A percentile compares a stretch with the other conserved stretches of the same genome.
phyloP scores from a whole-genome alignment of 64 coral and sea anemone genomes.

The Catalaphyllia jardinei region DNA sequence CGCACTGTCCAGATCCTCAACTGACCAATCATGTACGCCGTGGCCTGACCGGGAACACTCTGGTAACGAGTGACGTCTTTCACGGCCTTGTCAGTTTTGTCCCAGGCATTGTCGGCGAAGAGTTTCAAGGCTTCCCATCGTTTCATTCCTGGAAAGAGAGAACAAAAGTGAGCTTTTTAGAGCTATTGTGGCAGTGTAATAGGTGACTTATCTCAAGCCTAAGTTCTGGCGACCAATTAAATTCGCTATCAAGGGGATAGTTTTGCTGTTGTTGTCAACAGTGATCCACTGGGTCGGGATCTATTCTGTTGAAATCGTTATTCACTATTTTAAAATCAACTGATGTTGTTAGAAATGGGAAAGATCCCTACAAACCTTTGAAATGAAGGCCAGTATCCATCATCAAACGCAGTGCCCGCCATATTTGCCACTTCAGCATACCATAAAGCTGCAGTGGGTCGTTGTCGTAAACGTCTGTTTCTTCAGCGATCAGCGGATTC shows the following conservation, averaged over 20 bases:
- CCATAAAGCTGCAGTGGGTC: conserved; percentile 86
- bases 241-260: too few relatives aligned
- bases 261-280: too few relatives aligned
- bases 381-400: conserved; percentile 95
- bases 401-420: conserved; percentile 90
- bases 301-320: too few relatives aligned
- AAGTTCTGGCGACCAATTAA: too few relatives aligned
- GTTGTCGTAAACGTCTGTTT: conserved; percentile 76
- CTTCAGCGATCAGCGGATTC: conserved; percentile 83
- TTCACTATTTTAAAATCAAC: background rate
- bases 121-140: conserved; percentile 69
- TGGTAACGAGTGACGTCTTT: conserved; percentile 99
- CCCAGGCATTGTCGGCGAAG: conserved; percentile 87
- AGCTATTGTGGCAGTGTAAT: too few relatives aligned
- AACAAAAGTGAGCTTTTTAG: too few relatives aligned
- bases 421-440: conserved; percentile 99
- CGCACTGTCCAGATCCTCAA: conserved; percentile 84
- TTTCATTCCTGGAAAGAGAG: conserved; percentile 72
- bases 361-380: conserved; percentile 48
- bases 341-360: background rate
- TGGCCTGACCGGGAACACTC: conserved; percentile 85
- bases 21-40: conserved; percentile 98
- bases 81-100: conserved; percentile 92
- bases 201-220: too few relatives aligned
- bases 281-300: too few relatives aligned